Evolutionary conservation across 1,140 invertebrate genomes (phyloP).

Genomic region (Drosophila erecta): DNA sequence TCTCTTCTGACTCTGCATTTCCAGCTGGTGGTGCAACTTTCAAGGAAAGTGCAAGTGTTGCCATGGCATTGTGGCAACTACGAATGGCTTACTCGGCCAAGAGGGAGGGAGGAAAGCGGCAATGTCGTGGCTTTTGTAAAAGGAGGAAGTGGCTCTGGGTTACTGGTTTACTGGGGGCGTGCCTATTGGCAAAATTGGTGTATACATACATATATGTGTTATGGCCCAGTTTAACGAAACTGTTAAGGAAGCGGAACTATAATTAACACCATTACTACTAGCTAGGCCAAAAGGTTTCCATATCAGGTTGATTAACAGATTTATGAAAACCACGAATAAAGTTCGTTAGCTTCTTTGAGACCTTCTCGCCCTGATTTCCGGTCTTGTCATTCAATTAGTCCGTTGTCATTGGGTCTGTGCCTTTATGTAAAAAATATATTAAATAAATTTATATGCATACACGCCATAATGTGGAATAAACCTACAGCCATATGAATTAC

Average conservation of each 20-base stretch:
- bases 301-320: slow-evolving; percentile 27
- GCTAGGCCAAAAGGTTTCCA: slow-evolving; percentile 18
- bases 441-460: slow-evolving; percentile 36
- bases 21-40: slow-evolving; percentile 70
- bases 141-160: slow-evolving; percentile 76
- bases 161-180: slow-evolving; percentile 57
- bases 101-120: slow-evolving; percentile 13
- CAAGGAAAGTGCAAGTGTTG: slow-evolving; percentile 82
- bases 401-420: slow-evolving; percentile 36
- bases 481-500: slow-evolving; percentile 54
- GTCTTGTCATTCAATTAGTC: slow-evolving; percentile 36
- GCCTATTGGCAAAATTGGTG: background rate
- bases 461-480: slow-evolving; percentile 35
- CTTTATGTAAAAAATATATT: slow-evolving; percentile 46
- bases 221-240: slow-evolving; percentile 26
- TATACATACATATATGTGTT: slow-evolving; percentile 1
- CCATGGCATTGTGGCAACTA: slow-evolving; percentile 70
- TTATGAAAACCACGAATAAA: slow-evolving; percentile 17
- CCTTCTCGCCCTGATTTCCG: slow-evolving; percentile 63
- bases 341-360: slow-evolving; percentile 28
- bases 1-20: slow-evolving; percentile 20
- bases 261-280: slow-evolving; percentile 42
- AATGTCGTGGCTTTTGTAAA: slow-evolving; percentile 55
- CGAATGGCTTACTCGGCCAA: slow-evolving; percentile 25
- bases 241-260: slow-evolving; percentile 50